phyloP scores from a whole-genome alignment of 1,140 invertebrate species.

The Lordiphosa clarofinis region DNA sequence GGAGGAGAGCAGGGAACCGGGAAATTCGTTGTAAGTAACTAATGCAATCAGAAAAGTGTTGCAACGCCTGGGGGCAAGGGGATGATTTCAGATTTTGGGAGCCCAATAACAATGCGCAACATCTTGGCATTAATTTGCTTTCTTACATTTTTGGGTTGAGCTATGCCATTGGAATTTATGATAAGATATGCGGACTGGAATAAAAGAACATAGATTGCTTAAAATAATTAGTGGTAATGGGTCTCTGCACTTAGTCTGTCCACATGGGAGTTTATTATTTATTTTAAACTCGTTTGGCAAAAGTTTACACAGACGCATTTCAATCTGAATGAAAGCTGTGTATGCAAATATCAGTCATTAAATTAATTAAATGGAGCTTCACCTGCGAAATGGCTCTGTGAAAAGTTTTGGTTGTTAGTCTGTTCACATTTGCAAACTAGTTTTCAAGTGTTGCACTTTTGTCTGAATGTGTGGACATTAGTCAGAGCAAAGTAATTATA shows the following conservation, averaged over 20 bases:
- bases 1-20: not conserved
- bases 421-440: constrained; percentile 5
- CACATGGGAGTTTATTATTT: constrained; percentile 53
- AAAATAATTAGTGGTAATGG: constrained; percentile 43
- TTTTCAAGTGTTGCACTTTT: not conserved
- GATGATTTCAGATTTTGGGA: constrained; percentile 9
- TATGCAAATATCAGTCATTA: constrained; percentile 66
- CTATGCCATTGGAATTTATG: constrained; percentile 61
- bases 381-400: constrained; percentile 37
- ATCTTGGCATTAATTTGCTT: constrained; percentile 52
- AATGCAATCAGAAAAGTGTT: constrained; percentile 70
- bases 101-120: constrained; percentile 42
- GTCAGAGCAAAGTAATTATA: too few species aligned
- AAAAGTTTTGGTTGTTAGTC: constrained; percentile 30
- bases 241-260: not conserved
- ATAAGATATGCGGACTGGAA: constrained; percentile 48
- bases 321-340: constrained; percentile 35
- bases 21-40: constrained; percentile 53
- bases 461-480: too few species aligned
- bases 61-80: constrained; percentile 45
- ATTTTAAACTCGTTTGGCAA: constrained; percentile 20
- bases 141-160: constrained; percentile 32
- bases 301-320: too few species aligned
- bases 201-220: constrained; percentile 8
- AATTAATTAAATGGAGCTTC: constrained; percentile 62